These are phyloP conservation scores for Brenthis daphne DNA, from an alignment of 2,888 invertebrate species.

Conservation along the genomic window DNA sequence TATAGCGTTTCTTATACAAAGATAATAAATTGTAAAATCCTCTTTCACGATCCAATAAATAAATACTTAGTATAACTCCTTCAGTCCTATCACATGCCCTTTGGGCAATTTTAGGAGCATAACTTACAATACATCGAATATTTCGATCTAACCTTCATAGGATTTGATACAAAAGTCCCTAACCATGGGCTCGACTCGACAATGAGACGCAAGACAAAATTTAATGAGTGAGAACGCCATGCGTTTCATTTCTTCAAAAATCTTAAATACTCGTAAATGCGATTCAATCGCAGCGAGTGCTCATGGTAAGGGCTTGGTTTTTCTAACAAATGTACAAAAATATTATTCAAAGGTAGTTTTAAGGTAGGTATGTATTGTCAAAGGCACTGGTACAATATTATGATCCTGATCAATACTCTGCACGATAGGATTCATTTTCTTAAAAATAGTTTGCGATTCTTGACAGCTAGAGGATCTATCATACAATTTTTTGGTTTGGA, in stretches of 20 bases:
- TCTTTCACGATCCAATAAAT: slow-evolving; percentile 77
- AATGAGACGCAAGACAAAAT: slow-evolving; percentile 38
- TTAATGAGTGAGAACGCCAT: slow-evolving; percentile 38
- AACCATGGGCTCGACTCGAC: slow-evolving; percentile 45
- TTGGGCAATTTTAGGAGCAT: slow-evolving; percentile 62
- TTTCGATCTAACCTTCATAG: slow-evolving; percentile 63
- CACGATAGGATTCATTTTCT: slow-evolving; percentile 50
- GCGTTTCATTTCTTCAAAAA: slow-evolving; percentile 41
- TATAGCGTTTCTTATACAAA: slow-evolving; percentile 80
- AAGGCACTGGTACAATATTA: slow-evolving; percentile 77
- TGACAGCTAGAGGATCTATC: slow-evolving; percentile 60
- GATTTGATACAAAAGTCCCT: slow-evolving; percentile 48
- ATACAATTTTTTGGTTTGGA: slow-evolving; percentile 70
- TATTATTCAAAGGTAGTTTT: slow-evolving; percentile 69
- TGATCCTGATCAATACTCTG: slow-evolving; percentile 63
- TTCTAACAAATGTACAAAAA: slow-evolving; percentile 76
- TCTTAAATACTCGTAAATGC: slow-evolving; percentile 37
- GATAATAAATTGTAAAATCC: slow-evolving; percentile 81
- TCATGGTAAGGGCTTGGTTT: slow-evolving; percentile 48
- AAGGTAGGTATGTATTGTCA: slow-evolving; percentile 79
- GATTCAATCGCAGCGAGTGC: slow-evolving; percentile 40
- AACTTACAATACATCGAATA: slow-evolving; percentile 63
- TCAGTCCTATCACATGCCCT: slow-evolving; percentile 66
- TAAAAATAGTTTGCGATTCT: slow-evolving; percentile 60
- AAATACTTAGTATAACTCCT: slow-evolving; percentile 74